Evolutionary conservation across 2,113 vertebrate genomes (phyloP).

Genomic region (Brachyhypopomus gauderio): DNA sequence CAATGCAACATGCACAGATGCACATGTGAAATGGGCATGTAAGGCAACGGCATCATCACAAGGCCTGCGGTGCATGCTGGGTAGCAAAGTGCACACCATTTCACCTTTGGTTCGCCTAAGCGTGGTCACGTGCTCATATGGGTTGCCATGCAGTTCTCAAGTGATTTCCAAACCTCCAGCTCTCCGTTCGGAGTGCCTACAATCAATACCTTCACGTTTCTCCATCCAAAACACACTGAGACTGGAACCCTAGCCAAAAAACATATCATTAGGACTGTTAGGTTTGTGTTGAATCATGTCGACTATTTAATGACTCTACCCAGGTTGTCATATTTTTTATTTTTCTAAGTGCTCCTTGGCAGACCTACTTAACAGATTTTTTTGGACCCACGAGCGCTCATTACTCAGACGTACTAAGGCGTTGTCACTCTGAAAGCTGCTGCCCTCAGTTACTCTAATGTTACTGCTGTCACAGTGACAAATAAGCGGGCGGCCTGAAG

Average conservation of each 20-base stretch:
- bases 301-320: slow-evolving; percentile 41
- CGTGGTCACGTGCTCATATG: neutral
- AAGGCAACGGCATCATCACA: slow-evolving; percentile 17
- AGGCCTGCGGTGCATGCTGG: slow-evolving; percentile 30
- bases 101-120: slow-evolving; percentile 13
- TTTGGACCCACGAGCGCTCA: slow-evolving; percentile 35
- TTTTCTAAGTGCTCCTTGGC: slow-evolving; percentile 50
- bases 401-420: slow-evolving; percentile 40
- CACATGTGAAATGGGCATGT: slow-evolving; percentile 21
- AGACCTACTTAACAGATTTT: slow-evolving; percentile 49
- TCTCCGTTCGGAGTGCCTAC: slow-evolving; percentile 8
- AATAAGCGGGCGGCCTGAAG: slow-evolving; percentile 14
- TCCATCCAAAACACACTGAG: slow-evolving; percentile 13
- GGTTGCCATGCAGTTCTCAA: neutral
- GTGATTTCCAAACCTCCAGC: slow-evolving; percentile 25
- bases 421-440: slow-evolving; percentile 27
- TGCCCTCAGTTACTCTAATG: slow-evolving; percentile 45
- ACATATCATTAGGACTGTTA: slow-evolving; percentile 56
- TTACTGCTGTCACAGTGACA: slow-evolving; percentile 45
- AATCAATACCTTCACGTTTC: slow-evolving; percentile 29
- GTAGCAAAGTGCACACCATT: slow-evolving; percentile 39
- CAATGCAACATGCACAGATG: slow-evolving; percentile 18
- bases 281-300: slow-evolving; percentile 72
- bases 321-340: slow-evolving; percentile 54
- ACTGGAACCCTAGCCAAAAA: slow-evolving; percentile 13